phyloP scores from a whole-genome alignment of 2,888 invertebrate species.

The Drosophila affinis region DNA sequence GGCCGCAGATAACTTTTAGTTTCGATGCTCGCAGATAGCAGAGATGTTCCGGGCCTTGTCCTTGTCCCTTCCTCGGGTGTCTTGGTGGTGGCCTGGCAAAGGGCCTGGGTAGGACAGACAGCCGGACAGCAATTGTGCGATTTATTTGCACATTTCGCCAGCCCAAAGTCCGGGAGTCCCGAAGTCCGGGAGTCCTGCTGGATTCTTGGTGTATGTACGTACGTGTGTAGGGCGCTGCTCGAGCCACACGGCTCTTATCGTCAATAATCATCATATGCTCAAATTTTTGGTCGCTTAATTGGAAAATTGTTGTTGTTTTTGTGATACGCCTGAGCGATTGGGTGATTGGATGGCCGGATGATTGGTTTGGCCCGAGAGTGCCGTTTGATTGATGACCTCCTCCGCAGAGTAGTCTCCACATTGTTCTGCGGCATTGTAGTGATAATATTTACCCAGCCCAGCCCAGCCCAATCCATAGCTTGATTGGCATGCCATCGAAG shows the following conservation, averaged over 20 bases:
- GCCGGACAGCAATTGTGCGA: constrained; percentile 66
- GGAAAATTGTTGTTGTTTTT: constrained; percentile 82
- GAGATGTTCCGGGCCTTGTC: neutral
- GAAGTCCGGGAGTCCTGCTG: constrained; percentile 8
- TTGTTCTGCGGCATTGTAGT: constrained; percentile 76
- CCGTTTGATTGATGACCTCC: constrained; percentile 71
- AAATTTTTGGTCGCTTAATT: constrained; percentile 82
- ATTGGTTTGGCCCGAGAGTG: constrained; percentile 63
- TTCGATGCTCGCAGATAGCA: constrained; percentile 55
- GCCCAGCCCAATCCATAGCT: constrained; percentile 39
- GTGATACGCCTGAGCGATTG: constrained; percentile 72
- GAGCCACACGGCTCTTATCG: constrained; percentile 60
- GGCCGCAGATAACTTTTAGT: constrained; percentile 78
- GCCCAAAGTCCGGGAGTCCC: constrained; percentile 33
- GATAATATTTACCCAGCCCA: constrained; percentile 72
- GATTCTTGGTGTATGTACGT: neutral
- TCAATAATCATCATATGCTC: constrained; percentile 81
- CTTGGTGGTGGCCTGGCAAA: too few species aligned
- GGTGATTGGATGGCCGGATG: constrained; percentile 60
- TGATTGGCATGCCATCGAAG: constrained; percentile 60
- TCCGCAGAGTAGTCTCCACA: constrained; percentile 31
- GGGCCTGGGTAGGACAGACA: neutral
- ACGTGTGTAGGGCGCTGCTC: constrained; percentile 4
- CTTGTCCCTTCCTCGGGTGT: neutral
- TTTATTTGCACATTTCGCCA: constrained; percentile 77